phyloP scores from a whole-genome alignment of 2,797 vertebrate genomes.

The Myoxocephalus aenaeus region DNA sequence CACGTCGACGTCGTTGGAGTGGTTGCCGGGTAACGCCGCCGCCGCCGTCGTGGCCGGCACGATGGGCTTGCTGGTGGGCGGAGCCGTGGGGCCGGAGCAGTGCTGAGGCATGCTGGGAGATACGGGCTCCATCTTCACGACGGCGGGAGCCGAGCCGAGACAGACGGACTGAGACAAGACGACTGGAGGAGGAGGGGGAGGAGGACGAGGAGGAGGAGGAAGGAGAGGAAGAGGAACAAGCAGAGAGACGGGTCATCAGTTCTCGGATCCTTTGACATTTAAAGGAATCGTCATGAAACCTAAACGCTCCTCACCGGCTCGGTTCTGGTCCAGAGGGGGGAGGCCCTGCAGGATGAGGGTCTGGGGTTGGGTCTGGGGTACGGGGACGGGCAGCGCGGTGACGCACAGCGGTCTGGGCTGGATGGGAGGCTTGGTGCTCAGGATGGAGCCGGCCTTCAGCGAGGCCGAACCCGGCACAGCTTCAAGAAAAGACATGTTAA shows the following conservation, averaged over 20 bases:
- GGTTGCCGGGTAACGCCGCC: conserved; percentile 71
- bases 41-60: conserved; percentile 83
- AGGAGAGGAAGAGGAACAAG: not conserved
- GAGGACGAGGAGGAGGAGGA: not conserved
- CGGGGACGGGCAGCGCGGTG: conserved; percentile 70
- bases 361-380: conserved; percentile 67
- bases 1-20: conserved; percentile 85
- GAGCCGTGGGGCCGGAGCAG: conserved; percentile 67
- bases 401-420: conserved; percentile 89
- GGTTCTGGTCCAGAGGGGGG: conserved; percentile 74
- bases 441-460: conserved; percentile 80
- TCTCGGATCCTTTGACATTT: not conserved
- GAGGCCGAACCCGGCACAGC: conserved; percentile 55
- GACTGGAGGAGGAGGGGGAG: conserved; percentile 66
- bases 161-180: conserved; percentile 85
- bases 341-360: conserved; percentile 89
- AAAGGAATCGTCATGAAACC: not conserved
- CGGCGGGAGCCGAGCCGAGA: conserved; percentile 81
- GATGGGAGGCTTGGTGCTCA: conserved; percentile 86
- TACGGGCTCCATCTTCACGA: conserved; percentile 86
- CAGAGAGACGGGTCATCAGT: not conserved
- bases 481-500: conserved; percentile 11
- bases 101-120: conserved; percentile 79
- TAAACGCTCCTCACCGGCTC: conserved; percentile 74
- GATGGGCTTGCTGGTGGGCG: conserved; percentile 85